Conservation (phyloP, 2,113 vertebrate species). For the Benitochromis conjunctus region DNA sequence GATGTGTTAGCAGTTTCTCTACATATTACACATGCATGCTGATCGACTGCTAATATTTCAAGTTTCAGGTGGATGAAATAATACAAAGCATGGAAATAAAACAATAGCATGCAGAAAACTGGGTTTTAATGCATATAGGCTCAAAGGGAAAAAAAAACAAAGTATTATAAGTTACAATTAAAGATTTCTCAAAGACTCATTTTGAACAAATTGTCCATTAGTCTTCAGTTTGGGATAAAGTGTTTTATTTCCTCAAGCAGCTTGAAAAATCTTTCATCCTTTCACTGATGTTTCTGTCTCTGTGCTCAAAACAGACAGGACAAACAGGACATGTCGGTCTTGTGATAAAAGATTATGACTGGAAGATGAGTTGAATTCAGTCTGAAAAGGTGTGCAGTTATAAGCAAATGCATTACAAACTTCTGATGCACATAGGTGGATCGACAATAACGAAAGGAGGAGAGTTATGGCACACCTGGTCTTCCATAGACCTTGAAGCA, state of each 20-base stretch:
- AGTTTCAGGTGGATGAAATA: not conserved
- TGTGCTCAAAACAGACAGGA: not conserved
- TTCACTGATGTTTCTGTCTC: not conserved
- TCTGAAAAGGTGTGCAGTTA: not conserved
- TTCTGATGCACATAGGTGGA: not conserved
- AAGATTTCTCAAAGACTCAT: not conserved
- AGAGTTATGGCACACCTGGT: not conserved
- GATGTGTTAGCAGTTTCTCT: not conserved
- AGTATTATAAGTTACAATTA: not conserved
- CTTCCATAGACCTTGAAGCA: not conserved
- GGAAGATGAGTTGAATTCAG: not conserved
- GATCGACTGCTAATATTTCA: not conserved
- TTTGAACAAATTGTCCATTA: not conserved
- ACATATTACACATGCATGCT: not conserved
- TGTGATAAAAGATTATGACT: not conserved
- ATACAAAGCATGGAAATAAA: not conserved
- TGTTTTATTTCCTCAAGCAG: not conserved
- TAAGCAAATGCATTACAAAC: not conserved
- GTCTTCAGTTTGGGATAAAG: not conserved
- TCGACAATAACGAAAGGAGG: not conserved
- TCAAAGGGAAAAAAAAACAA: not conserved
- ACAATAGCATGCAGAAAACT: not conserved
- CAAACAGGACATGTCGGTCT: not conserved
- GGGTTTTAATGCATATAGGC: accelerated
- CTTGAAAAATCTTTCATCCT: not conserved